Evolutionary conservation across 1,140 invertebrate genomes (phyloP).

Genomic region (Drosophila takahashii): DNA sequence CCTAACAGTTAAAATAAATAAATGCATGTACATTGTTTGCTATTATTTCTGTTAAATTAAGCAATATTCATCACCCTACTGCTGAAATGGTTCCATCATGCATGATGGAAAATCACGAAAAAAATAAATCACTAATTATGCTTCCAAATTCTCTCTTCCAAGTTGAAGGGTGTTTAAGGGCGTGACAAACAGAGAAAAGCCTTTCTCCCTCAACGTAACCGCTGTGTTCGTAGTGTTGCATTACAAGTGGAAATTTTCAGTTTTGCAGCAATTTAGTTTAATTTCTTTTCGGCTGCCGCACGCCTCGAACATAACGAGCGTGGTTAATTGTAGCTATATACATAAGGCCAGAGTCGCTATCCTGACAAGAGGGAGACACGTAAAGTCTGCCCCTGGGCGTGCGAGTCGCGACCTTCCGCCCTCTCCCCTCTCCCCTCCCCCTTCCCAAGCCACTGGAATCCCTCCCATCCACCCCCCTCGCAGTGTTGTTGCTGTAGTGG

Average conservation of each 20-base stretch:
- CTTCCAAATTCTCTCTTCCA: not conserved
- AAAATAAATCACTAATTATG: not conserved
- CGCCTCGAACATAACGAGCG: constrained; percentile 75
- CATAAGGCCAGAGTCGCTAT: constrained; percentile 57
- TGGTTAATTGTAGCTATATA: constrained; percentile 66
- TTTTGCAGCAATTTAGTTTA: constrained; percentile 76
- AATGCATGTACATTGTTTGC: no score
- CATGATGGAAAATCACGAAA: no score
- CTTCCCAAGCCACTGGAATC: constrained; percentile 6
- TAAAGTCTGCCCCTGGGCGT: constrained; percentile 24
- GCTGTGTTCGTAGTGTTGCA: constrained; percentile 61
- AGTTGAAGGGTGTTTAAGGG: constrained; percentile 12
- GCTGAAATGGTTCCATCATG: no score
- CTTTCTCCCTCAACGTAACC: constrained; percentile 1
- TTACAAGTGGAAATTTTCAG: constrained; percentile 73
- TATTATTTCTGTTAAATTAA: no score
- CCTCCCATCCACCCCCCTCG: not conserved
- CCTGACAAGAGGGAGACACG: constrained; percentile 32
- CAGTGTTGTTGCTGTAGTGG: constrained; percentile 18
- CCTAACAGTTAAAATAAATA: no score
- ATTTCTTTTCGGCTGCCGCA: constrained; percentile 69
- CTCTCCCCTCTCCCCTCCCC: constrained; percentile 9
- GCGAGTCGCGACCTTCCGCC: constrained; percentile 25
- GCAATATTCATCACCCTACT: no score
- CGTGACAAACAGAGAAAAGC: not conserved